Evolutionary conservation across 2,113 vertebrate species (phyloP).

Genomic region (Sapajus apella): DNA sequence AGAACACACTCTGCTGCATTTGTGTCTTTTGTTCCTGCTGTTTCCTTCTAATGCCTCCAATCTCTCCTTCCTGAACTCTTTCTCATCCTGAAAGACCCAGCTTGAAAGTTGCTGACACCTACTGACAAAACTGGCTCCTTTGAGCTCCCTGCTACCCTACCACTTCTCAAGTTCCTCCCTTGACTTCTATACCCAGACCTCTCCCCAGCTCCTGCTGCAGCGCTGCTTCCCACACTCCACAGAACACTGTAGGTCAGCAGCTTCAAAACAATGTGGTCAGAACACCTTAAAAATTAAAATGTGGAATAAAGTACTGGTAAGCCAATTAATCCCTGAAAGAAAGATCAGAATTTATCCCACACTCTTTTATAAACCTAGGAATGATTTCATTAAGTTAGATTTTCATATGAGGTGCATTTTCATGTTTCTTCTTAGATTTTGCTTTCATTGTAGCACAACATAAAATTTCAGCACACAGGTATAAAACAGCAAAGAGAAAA

Average conservation of each 20-base stretch:
- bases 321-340: background rate
- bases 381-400: background rate
- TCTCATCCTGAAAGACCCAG: background rate
- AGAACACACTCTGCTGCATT: background rate
- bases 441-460: background rate
- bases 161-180: background rate
- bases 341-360: background rate
- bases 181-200: background rate
- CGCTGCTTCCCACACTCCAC: background rate
- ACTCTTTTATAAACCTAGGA: background rate
- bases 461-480: background rate
- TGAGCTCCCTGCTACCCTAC: background rate
- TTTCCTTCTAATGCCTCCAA: background rate
- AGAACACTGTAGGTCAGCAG: background rate
- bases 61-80: background rate
- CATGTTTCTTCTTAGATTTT: background rate
- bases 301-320: background rate
- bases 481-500: slow-evolving; percentile 32
- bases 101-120: background rate
- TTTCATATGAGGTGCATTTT: background rate
- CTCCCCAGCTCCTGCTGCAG: background rate
- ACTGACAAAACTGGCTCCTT: background rate
- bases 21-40: background rate
- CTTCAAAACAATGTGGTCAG: background rate
- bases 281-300: background rate